phyloP scores from a whole-genome alignment of 2,888 invertebrate species.

The Meliscaeva auricollis region DNA sequence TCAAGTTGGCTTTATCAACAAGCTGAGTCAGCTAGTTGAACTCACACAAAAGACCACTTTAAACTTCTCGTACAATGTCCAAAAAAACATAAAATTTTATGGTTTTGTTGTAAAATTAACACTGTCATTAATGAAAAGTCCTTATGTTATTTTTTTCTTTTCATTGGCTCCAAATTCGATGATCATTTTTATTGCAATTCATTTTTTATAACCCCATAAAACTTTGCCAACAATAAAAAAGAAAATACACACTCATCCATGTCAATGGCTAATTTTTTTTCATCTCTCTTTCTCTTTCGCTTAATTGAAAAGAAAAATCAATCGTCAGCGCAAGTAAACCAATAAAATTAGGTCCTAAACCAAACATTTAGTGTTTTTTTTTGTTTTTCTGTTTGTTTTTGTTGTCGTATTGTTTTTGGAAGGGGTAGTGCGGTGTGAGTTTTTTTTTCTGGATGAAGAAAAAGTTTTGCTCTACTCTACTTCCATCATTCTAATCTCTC shows the following conservation, averaged over 20 bases:
- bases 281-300: neutral
- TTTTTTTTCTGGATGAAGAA: neutral
- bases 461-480: constrained; percentile 27
- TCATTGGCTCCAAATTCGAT: neutral
- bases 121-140: neutral
- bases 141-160: neutral
- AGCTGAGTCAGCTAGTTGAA: neutral
- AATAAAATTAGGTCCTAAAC: constrained; percentile 42
- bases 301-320: constrained; percentile 45
- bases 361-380: constrained; percentile 26
- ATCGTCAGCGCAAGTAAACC: constrained; percentile 39
- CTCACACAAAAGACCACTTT: neutral
- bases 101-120: constrained; percentile 20
- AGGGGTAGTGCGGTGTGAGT: neutral
- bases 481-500: constrained; percentile 10
- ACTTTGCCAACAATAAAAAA: constrained; percentile 15
- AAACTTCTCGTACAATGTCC: neutral
- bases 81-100: neutral
- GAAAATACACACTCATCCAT: neutral
- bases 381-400: neutral
- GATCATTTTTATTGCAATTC: constrained; percentile 30
- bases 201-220: constrained; percentile 11
- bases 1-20: too few relatives aligned
- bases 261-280: neutral
- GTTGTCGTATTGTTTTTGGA: neutral